Percentiles rank a stretch among this genome's conserved stretches.
These are phyloP conservation scores for Stenodera caucasica DNA, from an alignment of 2,888 invertebrate species.

Conservation along the genomic window DNA sequence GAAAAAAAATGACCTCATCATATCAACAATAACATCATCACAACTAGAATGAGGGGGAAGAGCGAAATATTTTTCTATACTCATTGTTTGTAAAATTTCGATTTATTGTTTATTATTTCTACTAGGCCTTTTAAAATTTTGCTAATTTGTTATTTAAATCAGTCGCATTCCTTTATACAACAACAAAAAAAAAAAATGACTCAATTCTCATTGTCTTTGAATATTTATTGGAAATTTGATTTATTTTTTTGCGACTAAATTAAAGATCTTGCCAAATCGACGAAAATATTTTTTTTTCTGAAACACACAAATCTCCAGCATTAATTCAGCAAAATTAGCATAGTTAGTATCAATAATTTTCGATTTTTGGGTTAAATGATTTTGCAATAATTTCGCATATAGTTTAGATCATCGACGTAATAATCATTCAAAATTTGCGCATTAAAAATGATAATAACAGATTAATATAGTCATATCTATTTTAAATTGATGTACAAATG, in stretches of 20 bases:
- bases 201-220: neutral
- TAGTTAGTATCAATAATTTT: too few species aligned
- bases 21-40: neutral
- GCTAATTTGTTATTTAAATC: conserved; percentile 1
- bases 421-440: neutral
- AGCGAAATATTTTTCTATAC: neutral
- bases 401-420: neutral
- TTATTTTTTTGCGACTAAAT: neutral
- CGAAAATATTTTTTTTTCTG: too few species aligned
- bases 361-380: too few species aligned
- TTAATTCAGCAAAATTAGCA: too few species aligned
- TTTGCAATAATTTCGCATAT: neutral
- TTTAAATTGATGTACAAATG: conserved; percentile 2
- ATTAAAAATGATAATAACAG: neutral
- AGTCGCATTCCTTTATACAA: neutral
- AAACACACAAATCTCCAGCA: too few species aligned
- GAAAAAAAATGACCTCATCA: neutral
- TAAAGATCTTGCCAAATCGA: too few species aligned
- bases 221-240: neutral
- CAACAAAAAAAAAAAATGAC: neutral
- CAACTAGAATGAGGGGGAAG: neutral
- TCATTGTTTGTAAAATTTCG: neutral
- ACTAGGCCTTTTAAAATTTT: too few species aligned
- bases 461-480: neutral
- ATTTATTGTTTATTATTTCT: too few species aligned